Conservation (phyloP, 2,888 invertebrate genomes). For the Drosophila tanythrix region DNA sequence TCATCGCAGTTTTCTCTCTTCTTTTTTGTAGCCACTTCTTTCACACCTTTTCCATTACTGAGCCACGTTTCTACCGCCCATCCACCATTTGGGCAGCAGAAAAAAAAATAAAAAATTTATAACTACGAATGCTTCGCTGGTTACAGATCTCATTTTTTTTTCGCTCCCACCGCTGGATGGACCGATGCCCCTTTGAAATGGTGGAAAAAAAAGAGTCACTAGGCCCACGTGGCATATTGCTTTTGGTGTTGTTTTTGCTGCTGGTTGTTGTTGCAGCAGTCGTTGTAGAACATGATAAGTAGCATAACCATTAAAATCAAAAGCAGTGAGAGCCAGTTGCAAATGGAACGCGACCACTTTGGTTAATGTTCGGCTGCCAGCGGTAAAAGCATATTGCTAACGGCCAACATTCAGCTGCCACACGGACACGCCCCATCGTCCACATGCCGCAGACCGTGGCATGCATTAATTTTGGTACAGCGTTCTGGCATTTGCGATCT, state of each 20-base stretch:
- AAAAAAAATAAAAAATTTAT: conserved; percentile 14
- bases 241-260: conserved; percentile 8
- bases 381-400: conserved; percentile 67
- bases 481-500: conserved; percentile 15
- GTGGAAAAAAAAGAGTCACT: background rate
- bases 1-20: conserved; percentile 1
- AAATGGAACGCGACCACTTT: conserved; percentile 79
- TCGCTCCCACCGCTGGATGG: conserved; percentile 4
- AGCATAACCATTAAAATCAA: conserved; percentile 78
- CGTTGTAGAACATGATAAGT: conserved; percentile 72
- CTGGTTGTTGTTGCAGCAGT: conserved; percentile 22
- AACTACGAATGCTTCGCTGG: conserved; percentile 25
- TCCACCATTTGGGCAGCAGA: background rate
- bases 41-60: conserved; percentile 43
- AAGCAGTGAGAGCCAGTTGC: conserved; percentile 59
- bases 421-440: conserved; percentile 33
- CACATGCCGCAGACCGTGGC: conserved; percentile 32
- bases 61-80: conserved; percentile 6
- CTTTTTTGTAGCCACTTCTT: background rate
- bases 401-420: conserved; percentile 32
- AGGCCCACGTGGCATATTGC: conserved; percentile 11
- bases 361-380: conserved; percentile 69
- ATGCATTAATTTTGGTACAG: conserved; percentile 45
- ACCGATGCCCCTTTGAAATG: conserved; percentile 11
- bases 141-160: background rate